phyloP scores from a whole-genome alignment of 1,140 invertebrate species.

The Zaprionus vittiger region DNA sequence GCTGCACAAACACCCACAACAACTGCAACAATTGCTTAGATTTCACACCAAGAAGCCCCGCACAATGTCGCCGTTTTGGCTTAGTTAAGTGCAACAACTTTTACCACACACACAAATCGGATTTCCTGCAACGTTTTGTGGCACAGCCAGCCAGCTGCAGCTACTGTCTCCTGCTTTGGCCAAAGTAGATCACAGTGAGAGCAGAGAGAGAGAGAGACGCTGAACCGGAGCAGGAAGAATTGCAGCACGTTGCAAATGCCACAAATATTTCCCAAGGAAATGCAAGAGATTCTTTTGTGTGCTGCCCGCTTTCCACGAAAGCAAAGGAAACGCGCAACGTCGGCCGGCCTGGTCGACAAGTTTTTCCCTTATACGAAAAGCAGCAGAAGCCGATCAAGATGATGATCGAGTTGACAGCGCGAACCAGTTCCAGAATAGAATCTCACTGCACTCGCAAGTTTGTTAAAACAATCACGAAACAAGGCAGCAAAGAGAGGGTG shows the following conservation, averaged over 20 bases:
- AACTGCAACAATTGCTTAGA: constrained; percentile 33
- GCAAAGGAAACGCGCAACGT: constrained; percentile 46
- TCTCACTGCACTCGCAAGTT: constrained; percentile 17
- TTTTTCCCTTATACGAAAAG: constrained; percentile 69
- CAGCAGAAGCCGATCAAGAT: constrained; percentile 6
- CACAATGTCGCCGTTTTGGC: constrained; percentile 32
- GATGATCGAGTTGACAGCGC: constrained; percentile 41
- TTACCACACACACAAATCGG: constrained; percentile 78
- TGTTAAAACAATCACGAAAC: constrained; percentile 60
- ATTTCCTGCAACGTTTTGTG: constrained; percentile 72
- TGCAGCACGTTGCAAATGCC: constrained; percentile 53
- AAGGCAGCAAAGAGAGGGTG: constrained; percentile 7
- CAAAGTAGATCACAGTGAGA: constrained; percentile 10
- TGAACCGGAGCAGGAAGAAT: constrained; percentile 61
- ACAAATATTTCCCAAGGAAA: constrained; percentile 80
- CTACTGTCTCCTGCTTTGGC: constrained; percentile 13
- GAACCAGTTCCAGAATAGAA: constrained; percentile 52
- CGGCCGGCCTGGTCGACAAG: constrained; percentile 39
- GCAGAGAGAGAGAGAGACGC: constrained; percentile 30
- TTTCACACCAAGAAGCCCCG: constrained; percentile 54
- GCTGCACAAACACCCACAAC: constrained; percentile 23
- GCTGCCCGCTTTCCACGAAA: constrained; percentile 55
- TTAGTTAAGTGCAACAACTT: constrained; percentile 58
- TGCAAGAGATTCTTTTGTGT: constrained; percentile 68
- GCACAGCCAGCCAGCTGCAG: constrained; percentile 10